Conservation (phyloP, 2,113 vertebrate genomes). For the Vicugna pacos region DNA sequence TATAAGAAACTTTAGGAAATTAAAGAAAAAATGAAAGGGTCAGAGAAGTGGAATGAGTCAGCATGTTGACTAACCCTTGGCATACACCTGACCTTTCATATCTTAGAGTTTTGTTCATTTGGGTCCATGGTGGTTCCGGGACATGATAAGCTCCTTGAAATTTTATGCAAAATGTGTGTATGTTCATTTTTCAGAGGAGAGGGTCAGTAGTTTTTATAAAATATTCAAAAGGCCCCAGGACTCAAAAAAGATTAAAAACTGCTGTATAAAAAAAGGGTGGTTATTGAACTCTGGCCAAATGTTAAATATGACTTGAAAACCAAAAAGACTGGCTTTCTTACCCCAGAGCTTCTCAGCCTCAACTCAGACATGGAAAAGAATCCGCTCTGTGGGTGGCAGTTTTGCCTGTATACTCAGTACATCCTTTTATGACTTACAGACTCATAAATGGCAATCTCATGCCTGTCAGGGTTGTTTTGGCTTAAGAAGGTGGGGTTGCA, state of each 20-base stretch:
- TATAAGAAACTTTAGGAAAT: background rate
- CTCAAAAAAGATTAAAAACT: slow-evolving; percentile 4
- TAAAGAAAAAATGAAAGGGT: background rate
- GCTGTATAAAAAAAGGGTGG: background rate
- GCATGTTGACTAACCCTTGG: background rate
- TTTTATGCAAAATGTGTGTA: background rate
- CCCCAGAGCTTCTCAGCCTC: background rate
- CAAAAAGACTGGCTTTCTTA: background rate
- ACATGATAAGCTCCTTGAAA: background rate
- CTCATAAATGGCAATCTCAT: slow-evolving; percentile 61
- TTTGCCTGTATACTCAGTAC: slow-evolving; percentile 11
- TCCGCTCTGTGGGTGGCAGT: slow-evolving; percentile 57
- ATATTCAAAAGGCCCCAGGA: background rate
- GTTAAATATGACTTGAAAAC: slow-evolving; percentile 56
- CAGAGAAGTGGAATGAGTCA: background rate
- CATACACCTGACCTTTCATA: background rate
- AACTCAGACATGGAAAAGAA: slow-evolving; percentile 43
- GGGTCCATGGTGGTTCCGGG: background rate
- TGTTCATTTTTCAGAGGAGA: slow-evolving; percentile 1
- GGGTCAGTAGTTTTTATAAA: slow-evolving; percentile 19
- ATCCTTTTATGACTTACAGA: slow-evolving; percentile 36
- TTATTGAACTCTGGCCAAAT: slow-evolving; percentile 6
- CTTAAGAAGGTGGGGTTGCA: slow-evolving; percentile 36
- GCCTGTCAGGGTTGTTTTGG: slow-evolving; percentile 53
- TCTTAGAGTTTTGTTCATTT: background rate